A percentile compares a stretch with the other conserved stretches of the same genome.
Conservation (phyloP, 2,888 invertebrate genomes). For the Thumatha senex region DNA sequence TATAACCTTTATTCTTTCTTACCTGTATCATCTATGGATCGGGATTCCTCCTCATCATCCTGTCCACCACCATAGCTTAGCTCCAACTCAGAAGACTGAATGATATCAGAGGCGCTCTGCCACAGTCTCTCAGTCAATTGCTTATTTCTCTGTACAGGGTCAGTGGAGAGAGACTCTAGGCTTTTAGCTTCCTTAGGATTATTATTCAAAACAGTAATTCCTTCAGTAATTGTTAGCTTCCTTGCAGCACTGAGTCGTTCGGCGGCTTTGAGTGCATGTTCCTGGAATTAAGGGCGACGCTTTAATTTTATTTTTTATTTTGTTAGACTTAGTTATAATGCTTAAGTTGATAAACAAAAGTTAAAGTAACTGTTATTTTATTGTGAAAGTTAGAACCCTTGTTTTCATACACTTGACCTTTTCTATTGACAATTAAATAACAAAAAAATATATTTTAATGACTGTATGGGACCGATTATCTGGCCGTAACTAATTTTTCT, state of each 20-base stretch:
- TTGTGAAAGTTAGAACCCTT: conserved; percentile 11
- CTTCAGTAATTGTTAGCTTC: conserved; percentile 62
- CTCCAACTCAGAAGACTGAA: conserved; percentile 66
- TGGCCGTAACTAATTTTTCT: conserved; percentile 18
- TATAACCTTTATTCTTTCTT: neutral
- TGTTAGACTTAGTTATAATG: too few relatives aligned
- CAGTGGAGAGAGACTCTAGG: conserved; percentile 59
- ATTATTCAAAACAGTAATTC: conserved; percentile 65
- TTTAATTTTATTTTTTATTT: too few relatives aligned
- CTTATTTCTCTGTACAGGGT: conserved; percentile 56
- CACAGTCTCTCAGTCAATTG: conserved; percentile 66
- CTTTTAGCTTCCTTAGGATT: conserved; percentile 62
- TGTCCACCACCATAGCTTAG: conserved; percentile 56
- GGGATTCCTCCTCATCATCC: conserved; percentile 60
- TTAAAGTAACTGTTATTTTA: neutral
- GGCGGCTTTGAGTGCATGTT: conserved; percentile 68
- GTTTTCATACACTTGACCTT: conserved; percentile 20
- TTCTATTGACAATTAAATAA: conserved; percentile 22
- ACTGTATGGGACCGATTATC: conserved; percentile 15
- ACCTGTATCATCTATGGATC: conserved; percentile 64
- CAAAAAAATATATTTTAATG: conserved; percentile 15
- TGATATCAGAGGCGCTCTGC: conserved; percentile 60
- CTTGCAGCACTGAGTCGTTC: conserved; percentile 62
- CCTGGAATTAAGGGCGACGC: conserved; percentile 46
- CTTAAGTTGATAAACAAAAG: too few relatives aligned